Percentiles rank a stretch among this genome's conserved stretches.
phyloP scores from a whole-genome alignment of 1,140 invertebrate genomes.

The Vollenhovia emeryi region DNA sequence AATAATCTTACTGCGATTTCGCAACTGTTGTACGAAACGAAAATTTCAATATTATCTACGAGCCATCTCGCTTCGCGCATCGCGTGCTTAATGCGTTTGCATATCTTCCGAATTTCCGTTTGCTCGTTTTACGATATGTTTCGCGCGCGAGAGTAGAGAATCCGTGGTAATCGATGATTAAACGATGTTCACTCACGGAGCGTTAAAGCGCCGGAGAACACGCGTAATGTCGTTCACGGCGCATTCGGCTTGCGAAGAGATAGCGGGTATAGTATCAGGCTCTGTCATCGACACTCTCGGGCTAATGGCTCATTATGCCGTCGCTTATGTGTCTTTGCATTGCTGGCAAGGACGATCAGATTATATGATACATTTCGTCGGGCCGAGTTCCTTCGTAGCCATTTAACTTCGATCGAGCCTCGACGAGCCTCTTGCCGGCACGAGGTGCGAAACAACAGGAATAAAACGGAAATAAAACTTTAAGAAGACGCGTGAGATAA shows the following conservation, averaged over 20 bases:
- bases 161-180: slow-evolving; percentile 58
- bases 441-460: not conserved
- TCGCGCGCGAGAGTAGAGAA: not conserved
- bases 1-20: not conserved
- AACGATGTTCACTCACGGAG: slow-evolving; percentile 72
- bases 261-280: slow-evolving; percentile 41
- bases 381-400: not conserved
- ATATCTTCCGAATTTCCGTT: slow-evolving; percentile 4
- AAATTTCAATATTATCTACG: not conserved
- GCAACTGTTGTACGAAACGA: not conserved
- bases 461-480: not conserved
- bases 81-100: slow-evolving; percentile 1
- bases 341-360: slow-evolving; percentile 74
- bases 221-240: slow-evolving; percentile 16
- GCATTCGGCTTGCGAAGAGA: slow-evolving; percentile 4
- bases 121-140: slow-evolving; percentile 7
- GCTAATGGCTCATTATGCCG: slow-evolving; percentile 77
- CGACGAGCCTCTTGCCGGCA: no score
- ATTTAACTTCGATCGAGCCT: slow-evolving; percentile 3
- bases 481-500: not conserved
- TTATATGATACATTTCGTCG: slow-evolving; percentile 67
- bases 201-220: slow-evolving; percentile 41
- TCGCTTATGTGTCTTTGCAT: slow-evolving; percentile 59
- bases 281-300: slow-evolving; percentile 52
- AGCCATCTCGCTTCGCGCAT: not conserved